Evolutionary conservation across 2,113 vertebrate species (phyloP), one percentile per base, ranked within the genome.

Genomic region (Carassius carassius): DNA sequence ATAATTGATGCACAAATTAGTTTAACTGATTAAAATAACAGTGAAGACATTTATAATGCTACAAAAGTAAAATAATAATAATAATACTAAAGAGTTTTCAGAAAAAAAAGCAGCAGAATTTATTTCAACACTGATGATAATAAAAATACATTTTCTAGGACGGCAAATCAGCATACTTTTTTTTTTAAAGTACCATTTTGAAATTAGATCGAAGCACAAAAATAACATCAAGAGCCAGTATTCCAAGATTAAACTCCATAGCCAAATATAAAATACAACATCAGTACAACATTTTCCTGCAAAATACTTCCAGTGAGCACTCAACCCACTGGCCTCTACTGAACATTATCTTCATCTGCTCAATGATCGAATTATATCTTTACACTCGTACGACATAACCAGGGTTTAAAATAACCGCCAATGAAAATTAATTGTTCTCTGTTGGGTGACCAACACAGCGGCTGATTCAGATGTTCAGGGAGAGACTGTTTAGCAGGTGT

Each of bases 401-500:
- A 58, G 8, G 29, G 51, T 44, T 47, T 65, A 47, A 80, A 65
- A 47, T 47, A 65, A 29, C 29, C 2, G 1, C 5, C 60, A 80
- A 49, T 47, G 10, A 80, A 47, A 5, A 6, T 19, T 23, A 5
- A 81, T 35, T 0, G 11, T 9, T 81, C 62, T 49, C 23, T 1
- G 23, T 16, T 19, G 41, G 65, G 41, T 41, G 41, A 41, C 41
- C 7, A 41, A 41, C 8, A 1, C 41, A 41, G 41, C 1, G 41
- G 21, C n/a, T 67, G 19, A 79, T 79, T 72, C 62, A 58, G 49
- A 70, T 54, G 47, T 69, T 8, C 2, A 69, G 13, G 14, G 58
- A 63, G 29, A 23, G 29, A 32, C 3, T 54, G 11, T 84, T 77
- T 51, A 77, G 44, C 83, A 70, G 75, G 44, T 78, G 51, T 63